Evolutionary conservation across 2,797 vertebrate genomes (phyloP), one percentile per base, ranked within the genome.

Genomic region (Premnoplex brunnescens): DNA sequence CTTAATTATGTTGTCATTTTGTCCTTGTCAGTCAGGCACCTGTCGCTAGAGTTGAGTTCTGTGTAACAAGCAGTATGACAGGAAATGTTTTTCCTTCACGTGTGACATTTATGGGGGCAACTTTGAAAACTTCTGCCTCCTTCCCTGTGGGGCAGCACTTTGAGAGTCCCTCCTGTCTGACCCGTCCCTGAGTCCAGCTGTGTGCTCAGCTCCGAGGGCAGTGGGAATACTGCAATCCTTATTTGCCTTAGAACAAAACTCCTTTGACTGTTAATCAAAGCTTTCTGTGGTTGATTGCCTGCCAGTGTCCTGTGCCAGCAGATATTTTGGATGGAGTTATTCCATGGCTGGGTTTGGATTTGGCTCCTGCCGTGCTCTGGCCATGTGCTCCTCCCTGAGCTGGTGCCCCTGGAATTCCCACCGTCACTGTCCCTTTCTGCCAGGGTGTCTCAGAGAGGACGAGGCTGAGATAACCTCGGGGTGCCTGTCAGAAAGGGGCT

Each of bases 301-400:
- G 80, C 71, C 59, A 52, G 7, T 56, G 30, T 66, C 1, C 0
- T 21, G 7, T 0, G 0, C 80, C 69, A 46, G 27, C 55, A 52
- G 12, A 67, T 58, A 19, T 17, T 77, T 52, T 56, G 39, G 49
- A 46, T 52, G 2, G 20, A 52, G 43, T 52, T 26, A 12, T 20
- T 77, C 44, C 30, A 2, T 30, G 4, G 1, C 2, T 15, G 72
- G 17, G 44, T 36, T 36, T 54, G 73, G 73, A 52, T 60, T 60
- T 0, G 56, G 56, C 34, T 37, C 49, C 26, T 80, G 32, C 30
- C 0, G 1, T 1, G 0, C 19, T 26, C 51, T 2, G 18, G 17
- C 58, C 26, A 1, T 17, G 24, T 59, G 36, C 58, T 60, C 36
- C 49, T 26, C 68, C 41, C 41, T 2, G 0, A 18, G 55, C 17